Base-by-base conservation (phyloP, 2,888 invertebrate species). In the Cephus nigrinus region DNA sequence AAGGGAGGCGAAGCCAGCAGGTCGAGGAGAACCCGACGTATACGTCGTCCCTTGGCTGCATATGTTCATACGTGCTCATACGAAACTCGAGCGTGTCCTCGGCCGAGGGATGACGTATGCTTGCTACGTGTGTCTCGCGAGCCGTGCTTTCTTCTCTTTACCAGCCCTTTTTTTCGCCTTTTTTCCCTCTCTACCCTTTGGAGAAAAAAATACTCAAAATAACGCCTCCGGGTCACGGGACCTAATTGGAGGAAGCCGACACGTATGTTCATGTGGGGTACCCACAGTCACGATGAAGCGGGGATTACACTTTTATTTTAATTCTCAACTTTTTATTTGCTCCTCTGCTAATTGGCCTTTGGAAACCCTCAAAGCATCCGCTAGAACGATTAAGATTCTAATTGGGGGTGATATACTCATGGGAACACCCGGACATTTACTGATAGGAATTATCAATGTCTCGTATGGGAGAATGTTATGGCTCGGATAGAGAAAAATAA, bases 91-190 rank as follows among this genome's bases (percentile, higher is more conserved):
- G 71, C 71, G 71, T 55, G 69, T 78, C 78, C 78, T 78, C 75
- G 74, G 68, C 36, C 30, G 31, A 77, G 15, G 31, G 55, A 78
- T 78, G 78, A 80, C 78, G 78, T 80, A 78, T 78, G 78, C 78
- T 77, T 74, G 68, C 72, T 78, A 80, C 76, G 76, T 80, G 78
- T 74, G 74, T 78, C 78, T 73, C 34, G 32, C 74, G 74, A 74
- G 23, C 32, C 11, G 35, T 35, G 74, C 35, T 74, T 33, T 36
- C 33, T 36, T 36, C 74, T 71, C 71, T 71, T 71, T 71, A 55
- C 23, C 23, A 23, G 55, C 55, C 1, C 0, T 55, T 23, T 55
- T 55, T 55, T 55, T 55, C 55, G 9, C 5, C 55, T 23, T 23
- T 55, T 55, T 55, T 55, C 23, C 23, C 55, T 55, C 55, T 55